Percentiles rank a stretch among this genome's conserved stretches.
phyloP scores from a whole-genome alignment of 1,140 invertebrate genomes.

The Spodoptera frugiperda region DNA sequence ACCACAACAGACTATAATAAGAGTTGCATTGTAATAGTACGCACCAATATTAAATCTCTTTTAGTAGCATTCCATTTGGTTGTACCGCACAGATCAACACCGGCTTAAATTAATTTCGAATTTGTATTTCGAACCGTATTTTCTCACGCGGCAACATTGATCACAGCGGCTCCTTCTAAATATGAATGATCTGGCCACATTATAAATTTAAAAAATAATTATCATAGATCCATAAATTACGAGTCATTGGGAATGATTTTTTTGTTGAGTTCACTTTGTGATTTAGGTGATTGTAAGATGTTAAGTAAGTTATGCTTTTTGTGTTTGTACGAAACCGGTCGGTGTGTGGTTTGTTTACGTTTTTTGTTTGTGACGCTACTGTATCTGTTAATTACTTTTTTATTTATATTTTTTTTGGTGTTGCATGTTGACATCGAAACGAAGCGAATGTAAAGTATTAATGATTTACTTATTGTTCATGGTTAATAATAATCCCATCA shows the following conservation, averaged over 20 bases:
- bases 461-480: no score
- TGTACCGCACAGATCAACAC: constrained; percentile 43
- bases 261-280: constrained; percentile 2
- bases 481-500: no score
- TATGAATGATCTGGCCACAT: constrained; percentile 45
- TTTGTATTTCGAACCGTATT: constrained; percentile 59
- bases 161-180: constrained; percentile 45
- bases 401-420: not conserved
- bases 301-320: constrained; percentile 18
- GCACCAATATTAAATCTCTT: not conserved
- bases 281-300: constrained; percentile 26
- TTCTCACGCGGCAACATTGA: constrained; percentile 33
- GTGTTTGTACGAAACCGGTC: not conserved
- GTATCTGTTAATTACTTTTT: not conserved
- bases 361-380: not conserved
- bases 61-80: constrained; percentile 20
- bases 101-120: constrained; percentile 70
- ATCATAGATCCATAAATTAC: constrained; percentile 56
- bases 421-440: no score
- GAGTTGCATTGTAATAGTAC: constrained; percentile 4
- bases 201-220: constrained; percentile 56
- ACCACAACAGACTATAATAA: not conserved
- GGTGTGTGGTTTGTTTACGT: not conserved
- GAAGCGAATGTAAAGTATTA: no score
- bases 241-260: constrained; percentile 50